Base-by-base conservation (phyloP, 2,797 vertebrate species). In the Xiphophorus birchmanni region DNA sequence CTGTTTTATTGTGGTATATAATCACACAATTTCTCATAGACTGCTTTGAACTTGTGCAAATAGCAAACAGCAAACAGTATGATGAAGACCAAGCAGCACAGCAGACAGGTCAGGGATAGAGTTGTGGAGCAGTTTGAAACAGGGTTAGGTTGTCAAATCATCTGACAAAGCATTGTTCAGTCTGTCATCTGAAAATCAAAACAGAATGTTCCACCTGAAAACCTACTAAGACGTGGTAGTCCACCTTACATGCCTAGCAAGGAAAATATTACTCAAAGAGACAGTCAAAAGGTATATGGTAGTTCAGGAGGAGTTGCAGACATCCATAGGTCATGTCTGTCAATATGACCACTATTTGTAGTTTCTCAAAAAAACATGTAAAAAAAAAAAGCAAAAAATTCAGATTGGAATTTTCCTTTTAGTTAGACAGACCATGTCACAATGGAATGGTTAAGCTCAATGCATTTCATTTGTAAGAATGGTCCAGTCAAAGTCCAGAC, bases 1-100 rank as follows among this genome's bases (percentile, higher is more conserved):
- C 1, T 52, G 17, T 18, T 75, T 37, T 32, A 58, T 79, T 74
- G 29, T 77, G 45, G 50, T 21, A 58, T 32, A 79, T 71, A 80
- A 45, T 74, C 77, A 37, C 13, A 40, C 65, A 72, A 6, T 15
- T 79, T 29, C 11, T 56, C 44, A 76, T 11, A 45, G 40, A 77
- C 2, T 74, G 42, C 23, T n/a, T 72, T 45, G 26, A n/a, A 45
- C 1, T 5, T 45, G 44, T 72, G 45, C 42, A 71, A 45, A 71
- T 71, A 18, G 40, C 42, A 44, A 45, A 71, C 42, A 44, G 21
- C 35, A 4, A 10, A 45, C 40, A 45, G 42, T n/a, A n/a, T 71
- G 26, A 44, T 72, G 69, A 45, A 72, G 42, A 45, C 69, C 26
- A 45, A 72, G 69, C 13, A 29, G 42, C 13, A 45, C 5, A 29